A percentile compares a stretch with the other conserved stretches of the same genome.
These are phyloP conservation scores for Cephus nigrinus DNA, from an alignment of 2,888 invertebrate species.

Conservation along the genomic window DNA sequence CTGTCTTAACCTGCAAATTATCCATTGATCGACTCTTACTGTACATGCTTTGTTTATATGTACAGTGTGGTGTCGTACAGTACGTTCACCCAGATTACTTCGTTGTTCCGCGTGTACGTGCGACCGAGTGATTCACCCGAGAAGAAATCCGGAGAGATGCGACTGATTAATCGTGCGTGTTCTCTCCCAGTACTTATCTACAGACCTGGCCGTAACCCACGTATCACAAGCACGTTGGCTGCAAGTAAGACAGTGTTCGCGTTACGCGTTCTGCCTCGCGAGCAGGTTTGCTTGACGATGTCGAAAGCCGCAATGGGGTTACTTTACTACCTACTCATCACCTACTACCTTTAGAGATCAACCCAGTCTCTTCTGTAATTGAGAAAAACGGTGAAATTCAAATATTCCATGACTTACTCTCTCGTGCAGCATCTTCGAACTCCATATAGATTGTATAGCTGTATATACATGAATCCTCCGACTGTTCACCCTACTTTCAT, in stretches of 20 bases:
- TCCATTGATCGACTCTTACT: background rate
- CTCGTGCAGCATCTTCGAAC: background rate
- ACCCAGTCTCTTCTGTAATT: background rate
- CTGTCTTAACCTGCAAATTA: constrained; percentile 8
- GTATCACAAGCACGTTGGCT: constrained; percentile 1
- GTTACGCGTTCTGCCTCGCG: constrained; percentile 9
- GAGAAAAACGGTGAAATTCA: background rate
- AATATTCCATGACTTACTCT: background rate
- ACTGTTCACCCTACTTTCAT: background rate
- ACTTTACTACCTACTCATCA: background rate
- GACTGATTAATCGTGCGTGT: constrained; percentile 33
- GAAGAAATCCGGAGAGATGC: constrained; percentile 30
- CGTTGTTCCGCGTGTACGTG: background rate
- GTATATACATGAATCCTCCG: background rate
- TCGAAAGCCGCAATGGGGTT: background rate
- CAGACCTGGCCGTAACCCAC: constrained; percentile 11
- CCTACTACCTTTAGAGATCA: background rate
- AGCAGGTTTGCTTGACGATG: background rate
- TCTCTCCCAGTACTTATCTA: constrained; percentile 29
- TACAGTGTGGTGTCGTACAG: background rate
- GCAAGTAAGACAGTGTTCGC: constrained; percentile 18
- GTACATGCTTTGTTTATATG: background rate
- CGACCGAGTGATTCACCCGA: constrained; percentile 26
- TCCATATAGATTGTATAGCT: background rate
- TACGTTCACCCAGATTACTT: background rate